Evolutionary conservation across 2,888 invertebrate genomes (phyloP).

Genomic region (Drosophila nigricruria): DNA sequence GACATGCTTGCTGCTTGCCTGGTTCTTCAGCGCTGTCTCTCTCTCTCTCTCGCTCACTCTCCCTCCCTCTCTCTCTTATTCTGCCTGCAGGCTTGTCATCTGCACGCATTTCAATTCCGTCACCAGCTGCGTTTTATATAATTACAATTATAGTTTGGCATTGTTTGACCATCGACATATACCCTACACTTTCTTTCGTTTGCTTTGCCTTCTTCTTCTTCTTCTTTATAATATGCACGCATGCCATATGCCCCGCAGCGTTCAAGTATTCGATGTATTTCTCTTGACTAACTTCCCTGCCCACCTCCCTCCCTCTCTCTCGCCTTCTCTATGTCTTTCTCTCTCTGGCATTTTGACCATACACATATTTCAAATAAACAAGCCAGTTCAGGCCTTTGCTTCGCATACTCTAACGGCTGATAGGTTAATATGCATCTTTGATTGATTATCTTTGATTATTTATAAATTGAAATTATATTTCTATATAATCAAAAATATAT

Average conservation of each 20-base stretch:
- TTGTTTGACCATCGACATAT: conserved; percentile 1
- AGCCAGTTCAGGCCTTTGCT: conserved; percentile 10
- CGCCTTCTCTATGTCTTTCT: background rate
- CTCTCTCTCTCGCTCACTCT: background rate
- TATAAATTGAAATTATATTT: background rate
- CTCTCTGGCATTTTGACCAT: conserved; percentile 26
- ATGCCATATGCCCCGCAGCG: conserved; percentile 2
- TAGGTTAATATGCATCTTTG: background rate
- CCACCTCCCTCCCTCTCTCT: background rate
- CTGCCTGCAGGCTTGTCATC: conserved; percentile 25
- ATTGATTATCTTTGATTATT: background rate
- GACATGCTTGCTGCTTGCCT: conserved; percentile 24
- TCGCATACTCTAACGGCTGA: conserved; percentile 10
- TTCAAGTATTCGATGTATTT: conserved; percentile 19
- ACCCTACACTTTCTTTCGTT: conserved; percentile 5
- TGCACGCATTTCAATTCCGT: conserved; percentile 33
- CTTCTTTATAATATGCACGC: conserved; percentile 12
- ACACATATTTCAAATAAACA: conserved; percentile 8
- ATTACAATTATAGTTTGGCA: conserved; percentile 32
- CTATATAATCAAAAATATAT: too few species aligned
- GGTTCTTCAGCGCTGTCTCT: background rate
- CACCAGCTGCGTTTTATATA: conserved; percentile 44
- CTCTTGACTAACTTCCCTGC: conserved; percentile 32
- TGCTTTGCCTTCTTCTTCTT: background rate
- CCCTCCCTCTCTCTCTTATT: background rate